These are phyloP conservation scores for Plutomurus gul DNA, from an alignment of 1,140 invertebrate genomes.

Conservation along the genomic window DNA sequence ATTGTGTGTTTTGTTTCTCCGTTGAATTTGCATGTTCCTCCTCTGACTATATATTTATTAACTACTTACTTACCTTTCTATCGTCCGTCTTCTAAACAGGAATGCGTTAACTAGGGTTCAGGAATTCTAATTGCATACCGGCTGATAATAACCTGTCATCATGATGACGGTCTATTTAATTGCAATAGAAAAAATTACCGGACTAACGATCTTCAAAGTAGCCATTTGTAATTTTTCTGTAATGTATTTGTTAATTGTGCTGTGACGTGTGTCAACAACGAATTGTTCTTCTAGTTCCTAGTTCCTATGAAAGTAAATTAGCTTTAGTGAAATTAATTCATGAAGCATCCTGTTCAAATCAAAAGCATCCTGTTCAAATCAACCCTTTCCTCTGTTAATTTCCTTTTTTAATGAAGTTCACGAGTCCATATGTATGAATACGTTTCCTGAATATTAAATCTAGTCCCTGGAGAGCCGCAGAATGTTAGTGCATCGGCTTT, in stretches of 20 bases:
- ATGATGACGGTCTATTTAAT: too few relatives aligned
- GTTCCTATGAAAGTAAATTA: background rate
- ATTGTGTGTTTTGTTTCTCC: background rate
- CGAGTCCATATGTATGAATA: background rate
- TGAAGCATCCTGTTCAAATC: background rate
- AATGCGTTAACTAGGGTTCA: too few relatives aligned
- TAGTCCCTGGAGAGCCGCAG: slow-evolving; percentile 95
- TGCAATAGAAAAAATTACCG: too few relatives aligned
- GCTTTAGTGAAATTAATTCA: background rate
- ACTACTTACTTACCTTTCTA: too few relatives aligned
- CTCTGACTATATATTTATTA: background rate
- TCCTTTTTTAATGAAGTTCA: background rate
- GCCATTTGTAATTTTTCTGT: background rate
- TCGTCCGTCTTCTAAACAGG: too few relatives aligned
- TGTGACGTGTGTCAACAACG: background rate
- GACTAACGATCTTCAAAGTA: too few relatives aligned
- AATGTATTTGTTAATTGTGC: background rate
- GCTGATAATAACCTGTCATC: too few relatives aligned
- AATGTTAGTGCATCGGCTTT: slow-evolving; percentile 82
- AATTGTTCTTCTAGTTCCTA: too few relatives aligned
- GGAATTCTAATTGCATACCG: too few relatives aligned
- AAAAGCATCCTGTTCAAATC: background rate
- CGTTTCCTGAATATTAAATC: background rate
- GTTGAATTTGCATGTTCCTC: background rate
- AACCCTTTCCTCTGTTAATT: background rate